Evolutionary conservation across 2,888 invertebrate species (phyloP).

Genomic region (Nomada fabriciana): DNA sequence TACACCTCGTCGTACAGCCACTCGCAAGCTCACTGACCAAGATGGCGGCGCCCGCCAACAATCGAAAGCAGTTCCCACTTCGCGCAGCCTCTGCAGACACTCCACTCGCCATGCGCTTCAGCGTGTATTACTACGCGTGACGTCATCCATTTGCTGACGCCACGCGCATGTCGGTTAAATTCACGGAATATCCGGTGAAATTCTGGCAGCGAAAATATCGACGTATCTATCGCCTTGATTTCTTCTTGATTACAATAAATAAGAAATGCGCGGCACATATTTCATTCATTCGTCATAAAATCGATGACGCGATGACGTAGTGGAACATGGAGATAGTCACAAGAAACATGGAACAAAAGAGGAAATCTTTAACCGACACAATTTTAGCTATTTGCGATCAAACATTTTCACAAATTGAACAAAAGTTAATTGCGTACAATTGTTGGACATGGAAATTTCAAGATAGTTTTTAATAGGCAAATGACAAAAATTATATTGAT

Average conservation of each 20-base stretch:
- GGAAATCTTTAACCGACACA: not conserved
- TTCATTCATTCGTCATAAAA: constrained; percentile 26
- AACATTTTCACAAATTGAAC: not conserved
- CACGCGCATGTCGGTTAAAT: constrained; percentile 50
- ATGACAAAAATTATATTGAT: not conserved
- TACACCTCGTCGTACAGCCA: constrained; percentile 86
- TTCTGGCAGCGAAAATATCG: constrained; percentile 17
- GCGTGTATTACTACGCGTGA: constrained; percentile 80
- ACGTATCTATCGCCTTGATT: constrained; percentile 6
- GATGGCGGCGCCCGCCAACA: constrained; percentile 94
- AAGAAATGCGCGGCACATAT: constrained; percentile 22
- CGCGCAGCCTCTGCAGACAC: constrained; percentile 75
- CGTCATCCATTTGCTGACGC: constrained; percentile 59
- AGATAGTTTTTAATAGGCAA: not conserved
- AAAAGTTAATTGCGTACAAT: not conserved
- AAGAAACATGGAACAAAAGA: not conserved
- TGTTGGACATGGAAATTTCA: not conserved
- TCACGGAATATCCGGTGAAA: constrained; percentile 48
- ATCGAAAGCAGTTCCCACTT: constrained; percentile 84
- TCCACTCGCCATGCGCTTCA: constrained; percentile 74
- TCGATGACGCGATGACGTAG: constrained; percentile 28
- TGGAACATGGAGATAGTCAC: constrained; percentile 1
- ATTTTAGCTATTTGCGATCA: not conserved
- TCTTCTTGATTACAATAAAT: constrained; percentile 18
- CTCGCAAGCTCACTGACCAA: constrained; percentile 91